Conservation (phyloP, 2,113 vertebrate species). For the Aphelocoma coerulescens region DNA sequence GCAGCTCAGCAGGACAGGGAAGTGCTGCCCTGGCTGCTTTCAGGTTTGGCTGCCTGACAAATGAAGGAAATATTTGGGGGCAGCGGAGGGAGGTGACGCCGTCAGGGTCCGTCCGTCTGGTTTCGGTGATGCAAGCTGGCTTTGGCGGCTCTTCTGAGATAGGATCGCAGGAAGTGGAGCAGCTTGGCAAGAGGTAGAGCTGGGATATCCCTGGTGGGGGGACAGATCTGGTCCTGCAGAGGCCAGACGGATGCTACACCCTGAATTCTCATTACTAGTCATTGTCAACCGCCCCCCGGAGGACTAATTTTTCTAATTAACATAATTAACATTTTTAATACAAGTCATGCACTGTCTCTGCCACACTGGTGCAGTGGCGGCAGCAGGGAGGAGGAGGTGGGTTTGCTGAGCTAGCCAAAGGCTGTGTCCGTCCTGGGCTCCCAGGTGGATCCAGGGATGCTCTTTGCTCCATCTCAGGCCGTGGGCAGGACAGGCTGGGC, state of each 20-base stretch:
- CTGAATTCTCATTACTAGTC: not conserved
- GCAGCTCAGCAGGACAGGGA: not conserved
- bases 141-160: not conserved
- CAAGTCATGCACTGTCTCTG: not conserved
- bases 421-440: not conserved
- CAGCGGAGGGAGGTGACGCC: not conserved
- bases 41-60: not conserved
- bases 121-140: not conserved
- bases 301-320: conserved; percentile 31
- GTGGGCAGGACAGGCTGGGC: not conserved
- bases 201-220: conserved; percentile 54
- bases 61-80: conserved; percentile 1
- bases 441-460: not conserved
- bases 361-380: rapidly evolving
- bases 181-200: not conserved
- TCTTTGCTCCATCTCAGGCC: conserved; percentile 30
- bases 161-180: not conserved
- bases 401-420: not conserved
- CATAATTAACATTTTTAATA: conserved; percentile 15
- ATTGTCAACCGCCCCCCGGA: not conserved
- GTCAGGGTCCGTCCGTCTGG: not conserved
- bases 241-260: not conserved
- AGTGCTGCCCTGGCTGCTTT: not conserved
- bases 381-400: not conserved
- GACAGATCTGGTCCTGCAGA: not conserved